Conservation (phyloP, 2,113 vertebrate genomes). For the Microcebus ravelobensis region DNA sequence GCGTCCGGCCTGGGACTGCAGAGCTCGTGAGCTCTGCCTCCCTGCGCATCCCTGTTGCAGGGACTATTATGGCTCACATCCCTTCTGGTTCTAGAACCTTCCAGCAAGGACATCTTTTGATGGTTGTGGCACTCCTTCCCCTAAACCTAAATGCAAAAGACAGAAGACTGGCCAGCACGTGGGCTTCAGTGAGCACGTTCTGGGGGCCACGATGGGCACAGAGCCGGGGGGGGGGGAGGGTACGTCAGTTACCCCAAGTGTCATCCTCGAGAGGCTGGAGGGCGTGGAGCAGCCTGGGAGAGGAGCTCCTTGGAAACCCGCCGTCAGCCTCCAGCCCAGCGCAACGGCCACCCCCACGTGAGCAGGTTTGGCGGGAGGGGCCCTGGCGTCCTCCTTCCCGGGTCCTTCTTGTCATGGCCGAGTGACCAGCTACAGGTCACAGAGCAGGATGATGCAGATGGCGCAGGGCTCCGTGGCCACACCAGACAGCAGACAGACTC, state of each 20-base stretch:
- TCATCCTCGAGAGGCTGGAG: rapidly evolving
- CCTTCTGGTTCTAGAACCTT: neutral
- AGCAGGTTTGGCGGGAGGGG: neutral
- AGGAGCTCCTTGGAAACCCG: neutral
- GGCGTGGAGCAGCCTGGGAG: rapidly evolving
- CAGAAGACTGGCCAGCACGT: rapidly evolving
- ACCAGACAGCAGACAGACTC: neutral
- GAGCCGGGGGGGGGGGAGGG: rapidly evolving
- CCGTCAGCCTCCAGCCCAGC: neutral
- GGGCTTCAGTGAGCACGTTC: too few species aligned
- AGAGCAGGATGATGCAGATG: rapidly evolving
- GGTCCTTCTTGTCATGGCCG: neutral
- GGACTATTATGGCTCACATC: neutral
- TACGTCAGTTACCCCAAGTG: rapidly evolving
- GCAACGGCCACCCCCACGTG: rapidly evolving
- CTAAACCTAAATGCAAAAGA: neutral
- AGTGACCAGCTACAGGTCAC: too few species aligned
- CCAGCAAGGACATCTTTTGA: neutral
- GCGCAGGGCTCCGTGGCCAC: neutral
- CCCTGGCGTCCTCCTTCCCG: too few species aligned
- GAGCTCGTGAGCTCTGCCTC: rapidly evolving
- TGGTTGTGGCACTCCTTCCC: rapidly evolving
- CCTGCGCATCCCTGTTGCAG: rapidly evolving
- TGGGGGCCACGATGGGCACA: rapidly evolving
- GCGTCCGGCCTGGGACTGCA: too few species aligned